Percentiles rank a stretch among this genome's conserved stretches.
These are phyloP conservation scores for Seira musarum DNA, from an alignment of 2,888 invertebrate genomes.

Conservation along the genomic window DNA sequence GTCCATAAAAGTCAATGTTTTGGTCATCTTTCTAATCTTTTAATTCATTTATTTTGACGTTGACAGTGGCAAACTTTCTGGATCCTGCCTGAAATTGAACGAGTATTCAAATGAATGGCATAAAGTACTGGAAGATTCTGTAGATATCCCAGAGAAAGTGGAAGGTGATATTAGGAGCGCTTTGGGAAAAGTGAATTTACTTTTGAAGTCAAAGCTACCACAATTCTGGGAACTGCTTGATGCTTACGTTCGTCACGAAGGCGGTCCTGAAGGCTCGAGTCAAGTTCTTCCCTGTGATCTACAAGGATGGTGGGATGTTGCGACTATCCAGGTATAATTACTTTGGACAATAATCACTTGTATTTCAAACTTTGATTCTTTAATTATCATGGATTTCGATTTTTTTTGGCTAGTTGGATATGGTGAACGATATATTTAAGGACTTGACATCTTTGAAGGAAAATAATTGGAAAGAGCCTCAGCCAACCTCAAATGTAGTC, in stretches of 20 bases:
- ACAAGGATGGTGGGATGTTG: slow-evolving; percentile 70
- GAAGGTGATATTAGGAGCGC: slow-evolving; percentile 59
- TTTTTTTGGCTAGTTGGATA: slow-evolving; percentile 47
- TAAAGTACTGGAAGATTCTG: slow-evolving; percentile 14
- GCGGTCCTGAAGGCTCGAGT: slow-evolving; percentile 26
- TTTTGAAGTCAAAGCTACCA: slow-evolving; percentile 66
- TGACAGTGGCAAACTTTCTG: slow-evolving; percentile 54
- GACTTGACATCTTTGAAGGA: slow-evolving; percentile 30
- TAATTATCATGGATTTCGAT: slow-evolving; percentile 14
- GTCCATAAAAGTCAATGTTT: background rate
- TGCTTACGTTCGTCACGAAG: slow-evolving; percentile 61
- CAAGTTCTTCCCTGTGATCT: slow-evolving; percentile 65
- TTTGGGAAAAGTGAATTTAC: slow-evolving; percentile 61
- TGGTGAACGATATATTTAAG: slow-evolving; percentile 45
- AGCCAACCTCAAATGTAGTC: background rate
- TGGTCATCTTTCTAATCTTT: slow-evolving; percentile 24
- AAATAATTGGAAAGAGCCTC: slow-evolving; percentile 50
- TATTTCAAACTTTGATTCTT: background rate
- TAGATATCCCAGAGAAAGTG: slow-evolving; percentile 60
- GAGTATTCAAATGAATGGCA: slow-evolving; percentile 38
- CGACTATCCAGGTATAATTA: slow-evolving; percentile 65
- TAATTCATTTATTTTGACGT: background rate
- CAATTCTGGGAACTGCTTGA: slow-evolving; percentile 66
- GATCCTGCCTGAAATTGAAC: slow-evolving; percentile 54
- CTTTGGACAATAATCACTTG: too few species aligned